Base-by-base conservation (phyloP, 1,140 invertebrate genomes). In the Mycetomoellerius zeteki region DNA sequence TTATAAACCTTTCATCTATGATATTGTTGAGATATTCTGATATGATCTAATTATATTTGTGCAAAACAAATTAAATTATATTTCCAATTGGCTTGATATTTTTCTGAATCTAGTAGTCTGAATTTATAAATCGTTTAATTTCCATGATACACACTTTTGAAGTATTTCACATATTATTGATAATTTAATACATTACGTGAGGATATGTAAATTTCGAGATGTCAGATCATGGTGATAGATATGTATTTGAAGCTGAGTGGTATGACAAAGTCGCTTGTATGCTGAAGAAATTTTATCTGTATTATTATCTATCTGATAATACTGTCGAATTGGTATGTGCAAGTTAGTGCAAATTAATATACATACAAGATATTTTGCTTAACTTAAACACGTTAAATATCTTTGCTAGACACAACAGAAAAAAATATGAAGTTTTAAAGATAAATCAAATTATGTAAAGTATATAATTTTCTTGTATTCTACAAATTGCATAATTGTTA, bases 241-340 rank as follows among this genome's bases (percentile, higher is more conserved):
- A 94, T 90, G 87, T 93, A 19, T 98, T 98, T 95, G 95, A 97
- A 87, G 97, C 97, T 24, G 98, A 98, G 95, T 99, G 98, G 98
- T 98, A 97, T 92, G 98, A 98, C 91, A 96, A 96, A 89, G 96
- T 97, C 90, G 97, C 98, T 1, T 96, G 96, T 69, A 94, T 98
- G 4, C 94, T 97, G 24, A 97, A 97, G 88, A 96, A 96, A 87
- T 98, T 98, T 94, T 96, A 97, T 92, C 94, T 98, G 69, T 97
- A 97, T 90, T 98, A 96, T 94, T 98, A 97, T 95, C 96, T 96
- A 21, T 95, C 94, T 47, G 98, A 98, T 93, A 96, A 97, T 85
- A 97, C 97, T 12, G 95, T 98, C 54, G 98, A 98, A 96, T 96
- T 98, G 95, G 97, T 97, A 95, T 94, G 95, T 94, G 21, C 12